These are phyloP conservation scores for Marmota flaviventris DNA, from an alignment of 2,113 vertebrate species.

Conservation along the genomic window DNA sequence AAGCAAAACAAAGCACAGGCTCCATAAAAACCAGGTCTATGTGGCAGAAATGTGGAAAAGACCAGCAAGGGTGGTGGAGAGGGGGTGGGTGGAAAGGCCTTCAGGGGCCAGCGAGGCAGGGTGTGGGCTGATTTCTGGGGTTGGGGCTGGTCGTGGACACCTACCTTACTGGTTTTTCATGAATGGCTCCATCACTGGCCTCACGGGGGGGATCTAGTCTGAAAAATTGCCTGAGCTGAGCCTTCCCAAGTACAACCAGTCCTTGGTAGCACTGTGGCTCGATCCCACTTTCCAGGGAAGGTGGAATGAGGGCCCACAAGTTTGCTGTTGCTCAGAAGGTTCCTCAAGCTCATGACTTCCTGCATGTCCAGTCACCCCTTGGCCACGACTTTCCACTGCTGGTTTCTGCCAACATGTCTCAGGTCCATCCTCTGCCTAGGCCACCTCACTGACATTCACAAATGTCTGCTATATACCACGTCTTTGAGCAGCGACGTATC, in stretches of 20 bases:
- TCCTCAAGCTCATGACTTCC: neutral
- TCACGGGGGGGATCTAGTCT: neutral
- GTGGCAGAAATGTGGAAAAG: neutral
- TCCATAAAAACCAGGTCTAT: constrained; percentile 43
- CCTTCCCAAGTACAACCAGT: neutral
- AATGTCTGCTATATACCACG: accelerated
- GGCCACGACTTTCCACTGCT: neutral
- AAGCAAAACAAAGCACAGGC: constrained; percentile 19
- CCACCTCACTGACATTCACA: accelerated
- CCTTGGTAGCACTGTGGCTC: neutral
- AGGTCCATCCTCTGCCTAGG: accelerated
- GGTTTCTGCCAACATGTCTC: neutral
- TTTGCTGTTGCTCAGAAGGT: accelerated
- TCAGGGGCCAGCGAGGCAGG: accelerated
- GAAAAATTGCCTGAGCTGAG: neutral
- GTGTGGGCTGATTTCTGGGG: neutral
- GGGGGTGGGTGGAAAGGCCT: accelerated
- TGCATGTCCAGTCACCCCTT: no score
- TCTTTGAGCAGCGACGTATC: no score
- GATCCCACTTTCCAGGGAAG: neutral
- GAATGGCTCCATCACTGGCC: accelerated
- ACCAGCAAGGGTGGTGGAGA: accelerated
- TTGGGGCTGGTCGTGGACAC: accelerated
- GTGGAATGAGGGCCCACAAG: accelerated
- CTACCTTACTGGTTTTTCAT: neutral